Conservation (phyloP, 2,113 vertebrate species). For the Cepphus grylle region DNA sequence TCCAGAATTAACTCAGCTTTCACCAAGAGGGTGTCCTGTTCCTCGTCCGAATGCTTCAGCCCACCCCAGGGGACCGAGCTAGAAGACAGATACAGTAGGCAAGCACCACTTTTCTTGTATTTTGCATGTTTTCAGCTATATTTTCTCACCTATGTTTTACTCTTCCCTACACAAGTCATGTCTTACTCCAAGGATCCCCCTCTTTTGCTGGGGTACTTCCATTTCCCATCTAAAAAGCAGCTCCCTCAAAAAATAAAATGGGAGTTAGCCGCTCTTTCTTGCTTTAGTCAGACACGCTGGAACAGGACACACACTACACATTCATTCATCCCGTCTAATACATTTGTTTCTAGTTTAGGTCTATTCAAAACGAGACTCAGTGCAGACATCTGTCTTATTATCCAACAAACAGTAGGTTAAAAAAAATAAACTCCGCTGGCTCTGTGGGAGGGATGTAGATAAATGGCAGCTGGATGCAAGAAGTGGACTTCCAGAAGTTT, state of each 20-base stretch:
- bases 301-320: background rate
- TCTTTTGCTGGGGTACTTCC: background rate
- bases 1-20: background rate
- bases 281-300: background rate
- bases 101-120: background rate
- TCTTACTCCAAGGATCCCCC: background rate
- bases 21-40: background rate
- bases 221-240: background rate
- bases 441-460: background rate
- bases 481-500: background rate
- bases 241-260: background rate
- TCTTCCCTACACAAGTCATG: background rate
- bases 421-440: background rate
- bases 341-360: background rate
- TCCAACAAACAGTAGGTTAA: background rate
- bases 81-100: background rate
- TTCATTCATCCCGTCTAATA: background rate
- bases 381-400: background rate
- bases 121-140: background rate
- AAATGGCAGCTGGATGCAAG: background rate
- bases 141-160: background rate
- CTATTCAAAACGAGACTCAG: background rate
- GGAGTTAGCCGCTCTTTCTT: background rate
- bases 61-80: rapidly evolving
- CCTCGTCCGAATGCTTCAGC: background rate